phyloP scores from a whole-genome alignment of 2,113 vertebrate genomes.

The Daboia siamensis region DNA sequence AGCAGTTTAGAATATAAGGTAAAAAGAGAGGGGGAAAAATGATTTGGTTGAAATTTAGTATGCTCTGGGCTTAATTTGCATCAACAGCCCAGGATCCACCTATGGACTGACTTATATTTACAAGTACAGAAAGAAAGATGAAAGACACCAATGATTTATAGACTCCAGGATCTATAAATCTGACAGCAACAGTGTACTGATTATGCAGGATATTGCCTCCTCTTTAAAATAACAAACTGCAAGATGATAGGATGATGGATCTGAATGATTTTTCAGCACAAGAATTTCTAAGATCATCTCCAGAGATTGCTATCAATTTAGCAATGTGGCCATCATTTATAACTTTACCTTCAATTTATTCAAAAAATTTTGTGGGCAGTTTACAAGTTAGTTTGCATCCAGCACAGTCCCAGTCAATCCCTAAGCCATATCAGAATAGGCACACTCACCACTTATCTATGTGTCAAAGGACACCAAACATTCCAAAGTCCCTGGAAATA shows the following conservation, averaged over 20 bases:
- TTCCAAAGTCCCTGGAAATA: neutral
- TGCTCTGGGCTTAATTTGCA: neutral
- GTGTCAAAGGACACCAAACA: neutral
- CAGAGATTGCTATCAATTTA: neutral
- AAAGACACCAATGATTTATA: neutral
- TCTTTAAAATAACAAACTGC: neutral
- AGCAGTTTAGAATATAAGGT: neutral
- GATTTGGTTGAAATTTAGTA: neutral
- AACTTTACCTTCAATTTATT: neutral
- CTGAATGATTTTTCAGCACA: neutral
- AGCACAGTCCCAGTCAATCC: neutral
- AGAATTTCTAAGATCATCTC: neutral
- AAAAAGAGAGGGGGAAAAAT: neutral
- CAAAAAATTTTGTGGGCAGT: neutral
- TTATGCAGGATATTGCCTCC: neutral
- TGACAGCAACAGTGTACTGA: neutral
- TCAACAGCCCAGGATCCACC: neutral
- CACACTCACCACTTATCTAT: neutral
- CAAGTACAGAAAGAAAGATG: neutral
- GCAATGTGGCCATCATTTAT: neutral
- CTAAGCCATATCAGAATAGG: neutral
- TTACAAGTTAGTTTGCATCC: neutral
- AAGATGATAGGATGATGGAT: neutral
- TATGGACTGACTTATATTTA: neutral
- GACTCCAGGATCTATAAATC: neutral